Percentiles rank a stretch among this genome's conserved stretches.
phyloP scores from a whole-genome alignment of 2,113 vertebrate genomes.

The Tursiops truncatus region DNA sequence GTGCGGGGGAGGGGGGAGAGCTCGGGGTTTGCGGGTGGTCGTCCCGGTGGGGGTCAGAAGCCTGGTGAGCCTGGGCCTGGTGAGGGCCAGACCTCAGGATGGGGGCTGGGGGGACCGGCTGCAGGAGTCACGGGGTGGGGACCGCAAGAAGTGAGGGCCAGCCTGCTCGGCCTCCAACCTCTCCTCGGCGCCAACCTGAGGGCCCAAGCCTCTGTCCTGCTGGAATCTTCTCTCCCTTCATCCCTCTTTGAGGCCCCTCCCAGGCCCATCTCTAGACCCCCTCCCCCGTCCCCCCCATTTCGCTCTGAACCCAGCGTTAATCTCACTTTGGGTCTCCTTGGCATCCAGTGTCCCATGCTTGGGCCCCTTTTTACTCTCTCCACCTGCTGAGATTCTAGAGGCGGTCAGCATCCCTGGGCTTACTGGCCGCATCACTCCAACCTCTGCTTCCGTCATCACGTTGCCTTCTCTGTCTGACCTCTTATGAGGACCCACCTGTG shows the following conservation, averaged over 20 bases:
- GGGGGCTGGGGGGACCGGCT: rapidly evolving
- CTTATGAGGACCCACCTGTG: not conserved
- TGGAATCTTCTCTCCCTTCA: not conserved
- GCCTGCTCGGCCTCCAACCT: not conserved
- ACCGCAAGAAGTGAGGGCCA: not conserved
- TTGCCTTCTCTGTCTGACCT: not conserved
- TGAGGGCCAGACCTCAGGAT: not conserved
- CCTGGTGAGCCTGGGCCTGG: too few relatives aligned
- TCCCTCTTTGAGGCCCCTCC: rapidly evolving
- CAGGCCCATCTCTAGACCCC: not conserved
- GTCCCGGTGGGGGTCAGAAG: not conserved
- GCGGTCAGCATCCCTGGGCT: not conserved
- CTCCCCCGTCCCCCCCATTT: too few relatives aligned
- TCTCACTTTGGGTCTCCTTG: not conserved
- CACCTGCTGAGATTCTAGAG: not conserved
- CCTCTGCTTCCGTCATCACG: not conserved
- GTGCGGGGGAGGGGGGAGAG: rapidly evolving
- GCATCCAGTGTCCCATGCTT: not conserved
- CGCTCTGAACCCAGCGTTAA: not conserved
- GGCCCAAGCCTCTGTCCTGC: not conserved
- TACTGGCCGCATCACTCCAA: not conserved
- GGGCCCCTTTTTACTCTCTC: not conserved
- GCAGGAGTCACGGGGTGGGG: not conserved
- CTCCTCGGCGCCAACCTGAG: not conserved
- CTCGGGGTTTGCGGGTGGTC: too few relatives aligned